Evolutionary conservation across 2,888 invertebrate genomes (phyloP).

Genomic region (Dexiosoma caninum): DNA sequence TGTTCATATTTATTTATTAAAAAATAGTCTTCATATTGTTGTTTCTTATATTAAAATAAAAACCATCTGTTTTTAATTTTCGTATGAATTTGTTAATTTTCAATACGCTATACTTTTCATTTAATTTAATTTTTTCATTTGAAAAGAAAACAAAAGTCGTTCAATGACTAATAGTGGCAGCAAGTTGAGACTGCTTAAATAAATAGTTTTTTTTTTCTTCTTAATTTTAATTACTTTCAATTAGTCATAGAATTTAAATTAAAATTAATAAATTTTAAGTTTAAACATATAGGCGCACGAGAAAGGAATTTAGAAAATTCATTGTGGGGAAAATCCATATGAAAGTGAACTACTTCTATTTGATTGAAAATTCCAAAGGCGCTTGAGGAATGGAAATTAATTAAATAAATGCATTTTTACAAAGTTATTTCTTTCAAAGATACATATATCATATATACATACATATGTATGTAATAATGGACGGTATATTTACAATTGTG

Average conservation of each 20-base stretch:
- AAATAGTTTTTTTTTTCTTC: conserved; percentile 4
- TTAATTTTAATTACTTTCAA: conserved; percentile 47
- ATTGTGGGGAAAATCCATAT: not conserved
- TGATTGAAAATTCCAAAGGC: not conserved
- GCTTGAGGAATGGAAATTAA: not conserved
- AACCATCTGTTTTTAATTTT: conserved; percentile 51
- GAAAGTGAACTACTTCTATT: not conserved
- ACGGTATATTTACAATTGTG: no score
- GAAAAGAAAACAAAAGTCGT: conserved; percentile 18
- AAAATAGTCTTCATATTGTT: not conserved
- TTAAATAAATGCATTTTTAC: no score
- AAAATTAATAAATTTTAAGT: conserved; percentile 45
- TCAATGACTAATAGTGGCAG: conserved; percentile 50
- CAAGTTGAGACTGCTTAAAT: conserved; percentile 35
- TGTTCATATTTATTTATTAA: conserved; percentile 4
- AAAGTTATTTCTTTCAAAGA: no score
- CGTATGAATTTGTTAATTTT: conserved; percentile 48
- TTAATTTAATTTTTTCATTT: not conserved
- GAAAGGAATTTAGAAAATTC: conserved; percentile 4
- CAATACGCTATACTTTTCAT: conserved; percentile 27
- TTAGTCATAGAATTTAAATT: conserved; percentile 58
- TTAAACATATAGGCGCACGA: conserved; percentile 3
- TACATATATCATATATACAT: no score
- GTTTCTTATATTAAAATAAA: conserved; percentile 18
- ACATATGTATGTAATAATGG: no score